These are phyloP conservation scores for Plebejus argus DNA, from an alignment of 2,888 invertebrate genomes.

Conservation along the genomic window DNA sequence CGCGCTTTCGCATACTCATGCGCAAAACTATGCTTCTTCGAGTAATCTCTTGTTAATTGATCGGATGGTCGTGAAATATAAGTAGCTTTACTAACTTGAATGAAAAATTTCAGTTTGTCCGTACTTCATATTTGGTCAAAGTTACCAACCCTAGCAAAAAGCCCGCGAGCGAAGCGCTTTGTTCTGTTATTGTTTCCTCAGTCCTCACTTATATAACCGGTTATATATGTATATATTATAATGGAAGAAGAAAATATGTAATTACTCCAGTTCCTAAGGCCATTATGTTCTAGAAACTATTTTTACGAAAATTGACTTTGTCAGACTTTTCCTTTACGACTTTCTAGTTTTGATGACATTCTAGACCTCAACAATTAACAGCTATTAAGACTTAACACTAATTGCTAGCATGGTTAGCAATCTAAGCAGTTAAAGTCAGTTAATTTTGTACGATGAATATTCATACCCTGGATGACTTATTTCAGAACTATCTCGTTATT, in stretches of 20 bases:
- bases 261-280: slow-evolving; percentile 1
- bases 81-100: neutral
- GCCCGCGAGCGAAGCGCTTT: slow-evolving; percentile 20
- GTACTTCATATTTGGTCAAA: neutral
- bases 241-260: slow-evolving; percentile 9
- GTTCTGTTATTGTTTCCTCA: slow-evolving; percentile 27
- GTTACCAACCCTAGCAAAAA: neutral
- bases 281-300: slow-evolving; percentile 22
- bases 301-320: neutral
- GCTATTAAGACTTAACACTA: neutral
- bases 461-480: too few relatives aligned
- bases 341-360: slow-evolving; percentile 27
- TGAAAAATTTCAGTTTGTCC: neutral
- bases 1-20: too few relatives aligned
- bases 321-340: slow-evolving; percentile 13
- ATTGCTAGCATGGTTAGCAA: neutral
- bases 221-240: too few relatives aligned
- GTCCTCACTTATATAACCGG: slow-evolving; percentile 20
- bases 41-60: too few relatives aligned
- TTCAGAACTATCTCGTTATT: too few relatives aligned
- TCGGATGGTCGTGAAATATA: too few relatives aligned
- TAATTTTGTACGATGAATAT: neutral
- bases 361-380: slow-evolving; percentile 16
- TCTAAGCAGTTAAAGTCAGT: neutral
- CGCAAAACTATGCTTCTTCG: too few relatives aligned